Percentiles rank a stretch among this genome's conserved stretches.
phyloP scores from a whole-genome alignment of 1,140 invertebrate genomes.

The Asbolus verrucosus region DNA sequence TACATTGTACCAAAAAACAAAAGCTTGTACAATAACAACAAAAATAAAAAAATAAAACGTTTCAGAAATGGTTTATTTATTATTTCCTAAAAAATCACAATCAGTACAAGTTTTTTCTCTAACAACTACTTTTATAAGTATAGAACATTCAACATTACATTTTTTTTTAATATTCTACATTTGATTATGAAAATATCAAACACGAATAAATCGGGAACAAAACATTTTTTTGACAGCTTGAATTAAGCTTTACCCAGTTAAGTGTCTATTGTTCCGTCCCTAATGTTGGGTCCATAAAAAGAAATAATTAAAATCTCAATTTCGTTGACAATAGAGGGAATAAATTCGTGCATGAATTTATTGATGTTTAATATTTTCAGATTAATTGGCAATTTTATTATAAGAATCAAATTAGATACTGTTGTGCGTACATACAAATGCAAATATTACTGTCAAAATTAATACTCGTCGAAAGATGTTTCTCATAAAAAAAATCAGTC shows the following conservation, averaged over 20 bases:
- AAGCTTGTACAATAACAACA: conserved; percentile 24
- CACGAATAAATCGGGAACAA: conserved; percentile 4
- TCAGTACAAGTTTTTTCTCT: conserved; percentile 38
- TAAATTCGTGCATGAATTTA: conserved; percentile 11
- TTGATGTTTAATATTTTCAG: conserved; percentile 39
- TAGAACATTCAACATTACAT: conserved; percentile 47
- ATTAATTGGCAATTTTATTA: conserved; percentile 36
- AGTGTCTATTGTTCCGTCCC: conserved; percentile 19
- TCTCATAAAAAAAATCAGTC: conserved; percentile 7
- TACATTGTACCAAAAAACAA: conserved; percentile 25
- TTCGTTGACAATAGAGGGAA: conserved; percentile 11
- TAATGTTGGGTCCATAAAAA: conserved; percentile 18
- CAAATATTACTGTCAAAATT: conserved; percentile 2
- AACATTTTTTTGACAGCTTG: conserved; percentile 27
- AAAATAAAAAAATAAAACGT: conserved; percentile 22
- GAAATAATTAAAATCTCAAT: conserved; percentile 26
- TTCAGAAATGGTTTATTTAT: conserved; percentile 46
- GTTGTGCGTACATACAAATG: conserved; percentile 41
- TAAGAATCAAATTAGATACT: conserved; percentile 34
- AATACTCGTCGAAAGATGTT: background rate
- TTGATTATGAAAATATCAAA: conserved; percentile 35
- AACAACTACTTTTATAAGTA: conserved; percentile 30
- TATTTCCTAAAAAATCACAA: conserved; percentile 42
- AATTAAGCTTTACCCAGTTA: conserved; percentile 11
- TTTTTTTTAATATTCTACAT: conserved; percentile 41